phyloP scores from a whole-genome alignment of 2,113 vertebrate genomes.

The Rhinogobius similis region DNA sequence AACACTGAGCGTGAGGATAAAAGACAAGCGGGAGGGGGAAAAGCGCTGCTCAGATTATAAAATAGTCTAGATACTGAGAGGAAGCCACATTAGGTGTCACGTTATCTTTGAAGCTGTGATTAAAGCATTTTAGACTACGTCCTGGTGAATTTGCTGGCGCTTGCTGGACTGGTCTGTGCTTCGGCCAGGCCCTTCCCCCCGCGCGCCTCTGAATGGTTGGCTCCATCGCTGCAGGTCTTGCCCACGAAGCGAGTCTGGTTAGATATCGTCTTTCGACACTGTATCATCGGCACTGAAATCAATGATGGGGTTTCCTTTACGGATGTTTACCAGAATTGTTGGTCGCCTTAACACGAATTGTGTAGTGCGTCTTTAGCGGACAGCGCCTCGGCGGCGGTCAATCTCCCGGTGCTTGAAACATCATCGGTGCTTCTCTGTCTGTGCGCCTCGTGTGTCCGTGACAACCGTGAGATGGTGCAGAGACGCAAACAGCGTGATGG shows the following conservation, averaged over 20 bases:
- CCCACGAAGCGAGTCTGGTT: not conserved
- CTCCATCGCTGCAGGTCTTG: slow-evolving; percentile 69
- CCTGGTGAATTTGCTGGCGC: not conserved
- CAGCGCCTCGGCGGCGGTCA: slow-evolving; percentile 28
- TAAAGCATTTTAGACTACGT: rapidly evolving
- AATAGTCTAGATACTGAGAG: not conserved
- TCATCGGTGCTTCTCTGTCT: slow-evolving; percentile 12
- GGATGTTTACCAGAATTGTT: slow-evolving; percentile 1
- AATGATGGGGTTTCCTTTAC: slow-evolving; percentile 14
- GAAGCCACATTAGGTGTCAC: rapidly evolving
- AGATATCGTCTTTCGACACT: not conserved
- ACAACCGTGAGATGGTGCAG: slow-evolving; percentile 48
- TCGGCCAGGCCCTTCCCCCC: slow-evolving; percentile 23
- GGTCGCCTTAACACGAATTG: slow-evolving; percentile 8
- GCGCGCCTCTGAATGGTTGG: slow-evolving; percentile 56
- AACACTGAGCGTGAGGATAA: slow-evolving; percentile 24
- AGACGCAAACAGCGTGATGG: slow-evolving; percentile 37
- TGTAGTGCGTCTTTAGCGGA: slow-evolving; percentile 7
- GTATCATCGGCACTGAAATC: slow-evolving; percentile 21
- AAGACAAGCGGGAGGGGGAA: slow-evolving; percentile 15
- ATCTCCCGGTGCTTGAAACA: slow-evolving; percentile 38
- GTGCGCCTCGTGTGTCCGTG: slow-evolving; percentile 31
- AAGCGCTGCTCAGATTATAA: not conserved
- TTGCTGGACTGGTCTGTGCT: not conserved
- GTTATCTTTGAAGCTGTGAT: rapidly evolving